Evolutionary conservation across 2,113 vertebrate species (phyloP).

Genomic region (Gnathonemus longibarbis): DNA sequence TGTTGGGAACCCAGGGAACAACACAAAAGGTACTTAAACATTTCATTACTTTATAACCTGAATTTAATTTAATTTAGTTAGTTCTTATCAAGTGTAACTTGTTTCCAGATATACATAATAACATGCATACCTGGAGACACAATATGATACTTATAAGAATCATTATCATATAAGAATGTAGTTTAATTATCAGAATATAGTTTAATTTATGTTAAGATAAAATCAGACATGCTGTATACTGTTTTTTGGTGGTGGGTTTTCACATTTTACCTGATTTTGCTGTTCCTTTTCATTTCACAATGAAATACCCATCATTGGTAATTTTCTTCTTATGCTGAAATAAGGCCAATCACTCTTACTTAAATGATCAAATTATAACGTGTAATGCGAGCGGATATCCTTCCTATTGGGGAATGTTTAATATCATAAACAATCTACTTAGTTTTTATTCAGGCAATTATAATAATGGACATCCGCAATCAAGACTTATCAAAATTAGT

Average conservation of each 20-base stretch:
- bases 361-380: not conserved
- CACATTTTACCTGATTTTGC: not conserved
- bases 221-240: not conserved
- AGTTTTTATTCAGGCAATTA: not conserved
- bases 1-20: not conserved
- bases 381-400: not conserved
- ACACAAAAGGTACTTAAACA: not conserved
- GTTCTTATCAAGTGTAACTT: not conserved
- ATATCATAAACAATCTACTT: not conserved
- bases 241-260: not conserved
- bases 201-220: not conserved
- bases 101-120: not conserved
- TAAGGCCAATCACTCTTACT: not conserved
- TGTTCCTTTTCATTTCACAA: not conserved
- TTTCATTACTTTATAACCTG: not conserved
- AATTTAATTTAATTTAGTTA: not conserved
- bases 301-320: not conserved
- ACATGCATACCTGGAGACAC: not conserved
- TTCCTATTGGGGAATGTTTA: not conserved
- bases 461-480: not conserved
- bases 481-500: not conserved
- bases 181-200: not conserved
- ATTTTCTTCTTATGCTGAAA: not conserved
- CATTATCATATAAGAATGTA: not conserved
- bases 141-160: not conserved